A percentile compares a stretch with the other conserved stretches of the same genome.
phyloP scores from a whole-genome alignment of 2,113 vertebrate species.

The Podocnemis expansa region DNA sequence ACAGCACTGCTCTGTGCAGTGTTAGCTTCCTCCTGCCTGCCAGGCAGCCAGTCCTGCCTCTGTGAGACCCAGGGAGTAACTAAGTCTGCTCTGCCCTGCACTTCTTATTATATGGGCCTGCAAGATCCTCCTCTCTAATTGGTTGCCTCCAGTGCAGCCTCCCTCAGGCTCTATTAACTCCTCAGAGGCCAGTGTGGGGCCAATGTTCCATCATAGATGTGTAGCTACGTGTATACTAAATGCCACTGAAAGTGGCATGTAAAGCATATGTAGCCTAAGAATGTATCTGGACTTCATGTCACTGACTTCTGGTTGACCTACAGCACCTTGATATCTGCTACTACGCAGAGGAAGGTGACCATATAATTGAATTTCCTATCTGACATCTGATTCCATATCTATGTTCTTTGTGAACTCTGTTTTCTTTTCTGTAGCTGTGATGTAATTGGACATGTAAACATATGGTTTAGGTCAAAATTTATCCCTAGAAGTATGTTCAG shows the following conservation, averaged over 20 bases:
- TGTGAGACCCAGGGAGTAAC: too few species aligned
- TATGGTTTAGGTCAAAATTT: not conserved
- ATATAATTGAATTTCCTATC: not conserved
- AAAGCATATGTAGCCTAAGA: not conserved
- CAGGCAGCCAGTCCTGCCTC: too few species aligned
- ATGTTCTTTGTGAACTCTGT: not conserved
- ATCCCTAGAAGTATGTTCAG: not conserved
- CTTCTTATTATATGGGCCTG: too few species aligned
- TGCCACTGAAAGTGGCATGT: not conserved
- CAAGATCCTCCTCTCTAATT: too few species aligned
- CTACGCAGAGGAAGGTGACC: not conserved
- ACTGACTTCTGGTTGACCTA: not conserved
- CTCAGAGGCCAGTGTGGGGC: too few species aligned
- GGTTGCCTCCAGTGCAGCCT: too few species aligned
- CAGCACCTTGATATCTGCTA: not conserved
- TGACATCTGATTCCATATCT: not conserved
- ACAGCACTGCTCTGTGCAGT: too few species aligned
- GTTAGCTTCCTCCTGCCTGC: too few species aligned
- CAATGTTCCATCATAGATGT: too few species aligned
- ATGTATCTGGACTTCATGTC: not conserved
- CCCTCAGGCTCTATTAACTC: too few species aligned
- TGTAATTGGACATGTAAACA: not conserved
- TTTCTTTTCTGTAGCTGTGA: not conserved
- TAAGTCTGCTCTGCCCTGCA: too few species aligned
- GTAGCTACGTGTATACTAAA: too few species aligned